These are phyloP conservation scores for Ivindomyrus marchei DNA, from an alignment of 2,113 vertebrate species.

Conservation along the genomic window DNA sequence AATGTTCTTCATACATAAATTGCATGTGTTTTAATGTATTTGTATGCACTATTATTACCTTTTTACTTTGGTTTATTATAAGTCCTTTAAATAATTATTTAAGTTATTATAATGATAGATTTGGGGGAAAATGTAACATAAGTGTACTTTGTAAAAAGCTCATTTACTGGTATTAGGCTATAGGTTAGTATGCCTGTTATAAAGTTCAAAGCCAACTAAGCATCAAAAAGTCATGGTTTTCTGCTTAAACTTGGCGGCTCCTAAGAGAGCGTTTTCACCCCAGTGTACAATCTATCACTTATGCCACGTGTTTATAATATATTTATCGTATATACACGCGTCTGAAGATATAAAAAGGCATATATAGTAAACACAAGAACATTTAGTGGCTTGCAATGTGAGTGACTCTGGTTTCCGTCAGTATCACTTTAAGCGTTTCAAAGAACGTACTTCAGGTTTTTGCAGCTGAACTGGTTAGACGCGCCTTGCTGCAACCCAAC, in stretches of 20 bases:
- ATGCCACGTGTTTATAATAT: neutral
- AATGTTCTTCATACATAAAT: neutral
- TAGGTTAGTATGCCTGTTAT: neutral
- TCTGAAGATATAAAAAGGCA: neutral
- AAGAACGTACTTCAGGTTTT: slow-evolving; percentile 9
- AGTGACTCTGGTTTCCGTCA: neutral
- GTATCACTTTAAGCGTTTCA: neutral
- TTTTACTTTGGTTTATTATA: neutral
- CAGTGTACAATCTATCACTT: neutral
- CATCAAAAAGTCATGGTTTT: neutral
- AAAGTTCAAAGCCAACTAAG: neutral
- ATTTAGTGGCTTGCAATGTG: neutral
- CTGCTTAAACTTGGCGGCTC: neutral
- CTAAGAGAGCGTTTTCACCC: neutral
- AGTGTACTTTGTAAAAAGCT: neutral
- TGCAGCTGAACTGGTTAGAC: slow-evolving; percentile 24
- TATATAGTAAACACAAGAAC: neutral
- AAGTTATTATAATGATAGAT: neutral
- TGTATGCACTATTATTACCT: neutral
- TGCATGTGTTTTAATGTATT: neutral
- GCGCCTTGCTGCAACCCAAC: slow-evolving; percentile 26
- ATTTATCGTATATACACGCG: neutral
- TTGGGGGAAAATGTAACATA: neutral
- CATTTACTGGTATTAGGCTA: neutral
- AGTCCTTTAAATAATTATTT: neutral